Evolutionary conservation across 1,140 invertebrate genomes (phyloP).

Genomic region (Drosophila parvula): DNA sequence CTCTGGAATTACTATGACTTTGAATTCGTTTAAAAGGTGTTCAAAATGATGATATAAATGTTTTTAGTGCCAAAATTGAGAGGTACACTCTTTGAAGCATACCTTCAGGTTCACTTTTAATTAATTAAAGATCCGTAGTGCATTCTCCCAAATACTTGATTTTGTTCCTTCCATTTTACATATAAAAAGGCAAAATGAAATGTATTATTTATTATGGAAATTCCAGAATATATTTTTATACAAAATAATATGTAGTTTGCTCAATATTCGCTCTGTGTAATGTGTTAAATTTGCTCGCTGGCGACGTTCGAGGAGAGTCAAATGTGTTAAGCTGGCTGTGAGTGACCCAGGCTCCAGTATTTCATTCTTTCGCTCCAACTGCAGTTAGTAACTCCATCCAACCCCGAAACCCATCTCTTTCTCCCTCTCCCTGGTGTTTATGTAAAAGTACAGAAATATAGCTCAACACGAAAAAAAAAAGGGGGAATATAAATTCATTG

Average conservation of each 20-base stretch:
- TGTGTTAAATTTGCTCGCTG: background rate
- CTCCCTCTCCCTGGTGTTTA: slow-evolving; percentile 35
- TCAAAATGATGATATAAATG: background rate
- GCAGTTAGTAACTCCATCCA: slow-evolving; percentile 21
- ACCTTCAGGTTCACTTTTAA: too few species aligned
- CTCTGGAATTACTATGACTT: too few species aligned
- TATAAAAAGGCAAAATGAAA: too few species aligned
- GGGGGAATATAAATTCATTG: slow-evolving; percentile 74
- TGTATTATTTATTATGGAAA: too few species aligned
- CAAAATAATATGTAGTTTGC: background rate
- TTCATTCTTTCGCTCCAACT: slow-evolving; percentile 32
- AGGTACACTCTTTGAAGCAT: too few species aligned
- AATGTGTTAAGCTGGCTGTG: slow-evolving; percentile 59
- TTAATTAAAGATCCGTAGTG: too few species aligned
- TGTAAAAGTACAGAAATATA: slow-evolving; percentile 50
- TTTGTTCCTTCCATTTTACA: too few species aligned
- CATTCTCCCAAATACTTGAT: too few species aligned
- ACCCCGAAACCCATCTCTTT: background rate
- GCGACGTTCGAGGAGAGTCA: slow-evolving; percentile 46
- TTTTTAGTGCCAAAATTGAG: background rate
- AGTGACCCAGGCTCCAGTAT: slow-evolving; percentile 24
- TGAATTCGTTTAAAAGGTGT: background rate
- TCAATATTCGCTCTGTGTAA: background rate
- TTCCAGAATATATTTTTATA: too few species aligned
- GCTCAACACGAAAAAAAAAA: slow-evolving; percentile 31